Conservation (phyloP, 2,113 vertebrate species). For the Grammomys dolichurus region DNA sequence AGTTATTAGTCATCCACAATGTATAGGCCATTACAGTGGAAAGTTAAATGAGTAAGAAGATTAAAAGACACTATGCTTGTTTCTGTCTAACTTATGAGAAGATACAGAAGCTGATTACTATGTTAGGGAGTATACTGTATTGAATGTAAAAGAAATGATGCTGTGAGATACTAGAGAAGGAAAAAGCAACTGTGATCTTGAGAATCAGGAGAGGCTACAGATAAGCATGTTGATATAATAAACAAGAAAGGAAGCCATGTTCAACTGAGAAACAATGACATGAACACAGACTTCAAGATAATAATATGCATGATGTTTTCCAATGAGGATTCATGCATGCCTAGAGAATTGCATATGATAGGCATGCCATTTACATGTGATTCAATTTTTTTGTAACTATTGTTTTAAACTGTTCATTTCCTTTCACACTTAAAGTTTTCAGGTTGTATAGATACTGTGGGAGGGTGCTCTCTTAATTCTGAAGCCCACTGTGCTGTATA, state of each 20-base stretch:
- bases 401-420: background rate
- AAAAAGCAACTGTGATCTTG: background rate
- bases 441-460: background rate
- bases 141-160: background rate
- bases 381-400: background rate
- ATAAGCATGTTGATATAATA: background rate
- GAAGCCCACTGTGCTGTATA: background rate
- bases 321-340: background rate
- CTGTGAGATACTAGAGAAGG: background rate
- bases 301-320: background rate
- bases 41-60: background rate
- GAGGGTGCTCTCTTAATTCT: background rate
- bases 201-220: background rate
- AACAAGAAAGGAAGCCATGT: background rate
- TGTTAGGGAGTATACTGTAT: fast-evolving
- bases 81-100: background rate
- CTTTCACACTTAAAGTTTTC: background rate
- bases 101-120: background rate
- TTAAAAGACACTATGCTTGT: background rate
- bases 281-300: background rate
- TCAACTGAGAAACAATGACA: background rate
- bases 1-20: background rate
- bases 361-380: background rate
- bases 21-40: background rate
- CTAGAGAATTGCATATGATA: background rate